Evolutionary conservation across 2,797 vertebrate species (phyloP), one percentile per base, ranked within the genome.

Genomic region (Gorsachius magnificus): DNA sequence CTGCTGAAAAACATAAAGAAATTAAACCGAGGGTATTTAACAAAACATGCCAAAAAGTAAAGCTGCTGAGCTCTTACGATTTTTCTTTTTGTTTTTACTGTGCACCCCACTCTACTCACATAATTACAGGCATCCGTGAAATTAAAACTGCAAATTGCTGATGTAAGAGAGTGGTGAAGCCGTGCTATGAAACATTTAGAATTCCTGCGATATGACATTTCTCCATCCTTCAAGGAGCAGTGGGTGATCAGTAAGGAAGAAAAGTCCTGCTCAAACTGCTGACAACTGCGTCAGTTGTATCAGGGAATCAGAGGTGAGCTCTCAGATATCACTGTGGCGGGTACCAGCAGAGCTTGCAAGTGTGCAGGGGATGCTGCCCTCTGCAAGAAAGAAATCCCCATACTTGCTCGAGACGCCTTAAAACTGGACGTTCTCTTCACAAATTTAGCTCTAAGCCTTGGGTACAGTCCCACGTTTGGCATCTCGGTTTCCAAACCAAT

Each of bases 311-410:
- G 28, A 36, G 77, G 64, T 6, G 63, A 77, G 81, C 17, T 24
- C 56, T 35, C 24, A 1, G 11, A 0, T 0, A 0, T 1, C 7
- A 1, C 1, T 48, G 8, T 24, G 6, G 43, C 50, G 26, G 36
- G 2, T 5, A 18, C 18, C 60, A 3, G 43, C 0, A 2, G 33
- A 14, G 17, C 11, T 5, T 29, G 36, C 53, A 54, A 13, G 17
- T 24, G 31, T n/a, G 17, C 31, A 21, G 57, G 69, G 79, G 17
- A 14, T 71, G 8, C 48, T 70, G 54, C 68, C 43, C 64, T 51
- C 70, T 57, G 77, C 28, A 7, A 93, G 78, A n/a, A 50, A 51
- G 22, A 6, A 61, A 24, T 13, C 8, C 66, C 50, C 41, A 2
- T 4, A 2, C 8, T 54, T 24, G 20, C 46, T 63, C 41, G 5